Evolutionary conservation across 2,113 vertebrate species (phyloP).

Genomic region (Tretioscincus oriximinensis): DNA sequence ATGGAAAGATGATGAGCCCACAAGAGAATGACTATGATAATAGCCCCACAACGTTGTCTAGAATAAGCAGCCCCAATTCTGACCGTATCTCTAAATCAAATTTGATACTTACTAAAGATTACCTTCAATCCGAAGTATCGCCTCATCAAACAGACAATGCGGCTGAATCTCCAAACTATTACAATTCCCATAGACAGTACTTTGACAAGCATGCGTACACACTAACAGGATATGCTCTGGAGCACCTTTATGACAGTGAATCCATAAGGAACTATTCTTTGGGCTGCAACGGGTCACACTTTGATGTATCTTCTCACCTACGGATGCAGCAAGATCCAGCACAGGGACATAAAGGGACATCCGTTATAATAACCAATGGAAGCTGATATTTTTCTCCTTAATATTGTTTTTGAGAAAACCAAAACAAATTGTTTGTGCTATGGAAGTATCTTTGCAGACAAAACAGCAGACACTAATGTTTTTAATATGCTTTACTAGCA

Average conservation of each 20-base stretch:
- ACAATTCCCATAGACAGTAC: constrained; percentile 84
- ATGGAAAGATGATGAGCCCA: constrained; percentile 81
- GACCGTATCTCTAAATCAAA: constrained; percentile 85
- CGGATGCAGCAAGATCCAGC: constrained; percentile 87
- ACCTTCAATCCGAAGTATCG: constrained; percentile 85
- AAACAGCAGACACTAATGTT: constrained; percentile 67
- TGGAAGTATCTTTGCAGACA: constrained; percentile 62
- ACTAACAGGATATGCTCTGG: constrained; percentile 89
- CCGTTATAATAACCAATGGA: constrained; percentile 96
- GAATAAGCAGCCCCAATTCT: constrained; percentile 86
- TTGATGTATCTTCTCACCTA: constrained; percentile 90
- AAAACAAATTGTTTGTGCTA: constrained; percentile 57
- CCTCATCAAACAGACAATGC: constrained; percentile 81
- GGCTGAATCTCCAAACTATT: constrained; percentile 84
- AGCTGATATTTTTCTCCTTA: constrained; percentile 81
- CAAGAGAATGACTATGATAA: constrained; percentile 81
- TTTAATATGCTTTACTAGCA: constrained; percentile 71
- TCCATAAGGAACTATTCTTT: constrained; percentile 88
- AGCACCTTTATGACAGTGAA: constrained; percentile 92
- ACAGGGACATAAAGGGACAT: constrained; percentile 91
- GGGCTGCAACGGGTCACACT: constrained; percentile 86
- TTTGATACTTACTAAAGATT: constrained; percentile 86
- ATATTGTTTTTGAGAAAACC: background rate
- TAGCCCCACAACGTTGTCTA: constrained; percentile 84
- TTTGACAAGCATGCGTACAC: constrained; percentile 94